These are phyloP conservation scores for Jacana jacana DNA, from an alignment of 2,113 vertebrate species.

Conservation along the genomic window DNA sequence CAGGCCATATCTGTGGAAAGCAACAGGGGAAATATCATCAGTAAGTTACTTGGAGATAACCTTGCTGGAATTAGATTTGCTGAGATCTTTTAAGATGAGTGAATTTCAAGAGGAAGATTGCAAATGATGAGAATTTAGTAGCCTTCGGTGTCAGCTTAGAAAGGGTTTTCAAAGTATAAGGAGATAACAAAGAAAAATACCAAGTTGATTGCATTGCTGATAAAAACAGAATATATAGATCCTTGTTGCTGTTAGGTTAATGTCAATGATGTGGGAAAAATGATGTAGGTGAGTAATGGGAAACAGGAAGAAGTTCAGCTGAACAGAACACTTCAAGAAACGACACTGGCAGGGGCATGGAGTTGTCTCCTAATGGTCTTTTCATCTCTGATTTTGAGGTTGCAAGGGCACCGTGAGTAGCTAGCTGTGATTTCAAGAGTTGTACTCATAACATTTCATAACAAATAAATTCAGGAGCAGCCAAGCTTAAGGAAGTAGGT, in stretches of 20 bases:
- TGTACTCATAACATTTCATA: background rate
- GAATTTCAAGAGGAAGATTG: background rate
- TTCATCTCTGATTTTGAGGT: background rate
- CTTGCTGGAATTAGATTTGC: background rate
- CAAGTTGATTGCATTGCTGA: background rate
- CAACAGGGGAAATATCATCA: background rate
- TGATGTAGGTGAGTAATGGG: background rate
- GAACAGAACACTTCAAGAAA: background rate
- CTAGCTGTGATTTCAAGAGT: background rate
- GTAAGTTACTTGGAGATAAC: background rate
- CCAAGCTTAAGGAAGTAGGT: background rate
- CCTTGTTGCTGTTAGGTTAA: background rate
- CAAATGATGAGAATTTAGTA: background rate
- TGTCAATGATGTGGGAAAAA: background rate
- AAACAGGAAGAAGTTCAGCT: background rate
- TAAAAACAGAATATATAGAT: background rate
- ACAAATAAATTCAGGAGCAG: background rate
- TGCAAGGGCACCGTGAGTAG: background rate
- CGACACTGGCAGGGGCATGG: background rate
- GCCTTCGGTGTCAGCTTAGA: background rate
- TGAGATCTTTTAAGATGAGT: background rate
- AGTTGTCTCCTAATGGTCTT: background rate
- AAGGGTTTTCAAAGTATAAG: background rate
- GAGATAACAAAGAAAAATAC: background rate
- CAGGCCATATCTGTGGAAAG: background rate